These are phyloP conservation scores for Cercopithecus mona DNA, from an alignment of 2,113 vertebrate genomes.

Conservation along the genomic window DNA sequence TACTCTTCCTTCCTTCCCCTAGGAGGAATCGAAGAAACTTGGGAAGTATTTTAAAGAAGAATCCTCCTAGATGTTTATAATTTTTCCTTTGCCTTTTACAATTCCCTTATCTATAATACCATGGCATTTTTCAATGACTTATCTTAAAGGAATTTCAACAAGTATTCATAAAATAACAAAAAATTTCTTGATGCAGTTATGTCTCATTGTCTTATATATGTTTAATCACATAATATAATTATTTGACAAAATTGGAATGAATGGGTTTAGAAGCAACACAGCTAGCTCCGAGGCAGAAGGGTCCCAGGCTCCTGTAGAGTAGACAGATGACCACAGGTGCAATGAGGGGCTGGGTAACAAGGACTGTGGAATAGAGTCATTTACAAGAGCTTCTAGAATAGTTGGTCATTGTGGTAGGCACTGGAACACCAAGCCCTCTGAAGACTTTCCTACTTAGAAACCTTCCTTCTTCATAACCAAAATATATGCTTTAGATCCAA, in stretches of 20 bases:
- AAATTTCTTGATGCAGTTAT: not conserved
- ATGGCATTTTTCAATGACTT: not conserved
- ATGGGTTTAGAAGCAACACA: not conserved
- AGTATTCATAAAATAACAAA: not conserved
- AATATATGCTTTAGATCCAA: not conserved
- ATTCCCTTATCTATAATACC: not conserved
- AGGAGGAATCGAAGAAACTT: not conserved
- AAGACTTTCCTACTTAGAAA: not conserved
- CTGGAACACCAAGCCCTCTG: not conserved
- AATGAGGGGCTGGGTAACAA: accelerated
- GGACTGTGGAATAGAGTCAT: not conserved
- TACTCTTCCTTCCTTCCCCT: not conserved
- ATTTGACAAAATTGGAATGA: not conserved
- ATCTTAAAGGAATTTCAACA: not conserved
- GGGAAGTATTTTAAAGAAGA: not conserved
- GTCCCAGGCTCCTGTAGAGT: not conserved
- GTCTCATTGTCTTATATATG: not conserved
- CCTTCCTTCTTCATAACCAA: not conserved
- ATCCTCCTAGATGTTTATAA: not conserved
- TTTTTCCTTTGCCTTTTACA: not conserved
- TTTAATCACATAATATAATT: not conserved
- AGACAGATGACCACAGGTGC: not conserved
- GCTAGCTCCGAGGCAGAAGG: not conserved
- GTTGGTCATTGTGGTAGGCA: not conserved
- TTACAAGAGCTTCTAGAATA: not conserved